Conservation (phyloP, 2,113 vertebrate species). For the Dromaius novaehollandiae region DNA sequence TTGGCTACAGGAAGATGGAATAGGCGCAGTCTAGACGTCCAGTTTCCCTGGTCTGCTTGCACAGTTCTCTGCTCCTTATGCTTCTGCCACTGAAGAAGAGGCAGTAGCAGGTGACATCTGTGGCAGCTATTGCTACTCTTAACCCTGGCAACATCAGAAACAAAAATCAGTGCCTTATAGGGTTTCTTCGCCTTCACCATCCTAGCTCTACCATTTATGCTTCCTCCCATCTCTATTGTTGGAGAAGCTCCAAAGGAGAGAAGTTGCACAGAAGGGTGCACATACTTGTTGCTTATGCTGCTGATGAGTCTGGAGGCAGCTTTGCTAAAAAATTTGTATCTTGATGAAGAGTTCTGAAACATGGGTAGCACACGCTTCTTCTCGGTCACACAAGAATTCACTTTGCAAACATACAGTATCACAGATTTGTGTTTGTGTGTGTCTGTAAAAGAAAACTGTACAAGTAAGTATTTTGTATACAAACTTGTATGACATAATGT, state of each 20-base stretch:
- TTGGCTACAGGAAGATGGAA: too few relatives aligned
- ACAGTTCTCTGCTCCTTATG: neutral
- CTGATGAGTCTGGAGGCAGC: too few relatives aligned
- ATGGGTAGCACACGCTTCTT: neutral
- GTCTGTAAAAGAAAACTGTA: neutral
- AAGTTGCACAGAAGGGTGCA: too few relatives aligned
- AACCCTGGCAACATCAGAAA: neutral
- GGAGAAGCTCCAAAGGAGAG: too few relatives aligned
- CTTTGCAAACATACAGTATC: neutral
- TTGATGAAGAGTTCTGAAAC: neutral
- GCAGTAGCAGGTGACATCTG: neutral
- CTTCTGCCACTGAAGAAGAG: neutral
- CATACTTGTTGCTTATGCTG: too few relatives aligned
- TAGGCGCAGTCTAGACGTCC: too few relatives aligned
- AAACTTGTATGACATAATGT: neutral
- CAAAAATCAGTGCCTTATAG: too few relatives aligned
- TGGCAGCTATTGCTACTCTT: neutral
- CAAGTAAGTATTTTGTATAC: neutral
- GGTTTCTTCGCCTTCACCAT: too few relatives aligned
- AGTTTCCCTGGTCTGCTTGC: neutral
- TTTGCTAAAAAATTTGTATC: neutral
- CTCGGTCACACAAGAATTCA: neutral
- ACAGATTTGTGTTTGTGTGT: neutral
- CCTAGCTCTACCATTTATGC: too few relatives aligned
- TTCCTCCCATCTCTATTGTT: too few relatives aligned